Conservation (phyloP, 2,797 vertebrate species). For the Forpus xanthops region DNA sequence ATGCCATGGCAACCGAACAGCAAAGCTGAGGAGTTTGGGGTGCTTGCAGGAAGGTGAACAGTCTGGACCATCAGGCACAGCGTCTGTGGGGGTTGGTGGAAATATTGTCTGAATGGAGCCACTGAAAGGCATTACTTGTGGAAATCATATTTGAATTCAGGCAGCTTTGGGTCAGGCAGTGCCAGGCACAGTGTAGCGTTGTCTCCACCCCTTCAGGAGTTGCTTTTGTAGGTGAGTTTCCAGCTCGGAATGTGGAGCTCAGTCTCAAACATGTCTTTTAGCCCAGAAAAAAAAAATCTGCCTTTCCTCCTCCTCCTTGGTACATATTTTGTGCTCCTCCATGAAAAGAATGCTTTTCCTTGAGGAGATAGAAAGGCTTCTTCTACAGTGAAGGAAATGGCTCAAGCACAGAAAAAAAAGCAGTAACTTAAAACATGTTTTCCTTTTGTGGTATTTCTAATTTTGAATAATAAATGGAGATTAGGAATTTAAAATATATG, state of each 20-base stretch:
- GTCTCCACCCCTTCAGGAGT: accelerated
- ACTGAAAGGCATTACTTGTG: background rate
- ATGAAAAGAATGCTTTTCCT: background rate
- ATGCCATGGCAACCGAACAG: background rate
- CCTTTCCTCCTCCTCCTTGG: background rate
- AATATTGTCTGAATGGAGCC: background rate
- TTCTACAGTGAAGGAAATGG: background rate
- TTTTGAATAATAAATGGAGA: constrained; percentile 26
- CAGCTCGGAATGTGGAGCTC: background rate
- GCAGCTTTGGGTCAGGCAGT: background rate
- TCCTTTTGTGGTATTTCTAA: background rate
- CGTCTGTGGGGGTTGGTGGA: background rate
- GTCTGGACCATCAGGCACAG: background rate
- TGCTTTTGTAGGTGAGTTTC: background rate
- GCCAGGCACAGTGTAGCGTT: background rate
- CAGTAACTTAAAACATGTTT: background rate
- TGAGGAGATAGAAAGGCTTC: background rate
- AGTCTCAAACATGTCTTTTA: background rate
- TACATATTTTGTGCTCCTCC: background rate
- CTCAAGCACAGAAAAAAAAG: background rate
- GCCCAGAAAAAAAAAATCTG: background rate
- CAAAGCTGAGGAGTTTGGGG: background rate
- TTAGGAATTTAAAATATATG: background rate
- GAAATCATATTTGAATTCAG: background rate
- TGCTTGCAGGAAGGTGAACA: accelerated